These are phyloP conservation scores for Rhopilema esculentum DNA, from an alignment of 30 jellyfish, hydroid and myxozoan species.

Conservation along the genomic window DNA sequence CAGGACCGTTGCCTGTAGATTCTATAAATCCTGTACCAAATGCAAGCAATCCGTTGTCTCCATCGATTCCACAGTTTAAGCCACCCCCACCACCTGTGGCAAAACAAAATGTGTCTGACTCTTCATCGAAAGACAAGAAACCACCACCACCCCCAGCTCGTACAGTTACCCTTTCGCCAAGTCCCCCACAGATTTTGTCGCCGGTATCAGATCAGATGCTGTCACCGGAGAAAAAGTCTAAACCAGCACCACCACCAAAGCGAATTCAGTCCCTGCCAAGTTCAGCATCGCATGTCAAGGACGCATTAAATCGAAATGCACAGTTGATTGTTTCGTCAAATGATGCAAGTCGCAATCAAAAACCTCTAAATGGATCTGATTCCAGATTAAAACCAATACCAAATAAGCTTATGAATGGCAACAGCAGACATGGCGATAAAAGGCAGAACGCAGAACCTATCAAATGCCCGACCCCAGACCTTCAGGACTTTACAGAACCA, in stretches of 20 bases:
- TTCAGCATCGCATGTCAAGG: constrained; percentile 39
- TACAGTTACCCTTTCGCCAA: constrained; percentile 28
- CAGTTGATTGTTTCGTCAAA: not conserved
- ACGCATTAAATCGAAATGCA: not conserved
- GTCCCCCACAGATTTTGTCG: constrained; percentile 44
- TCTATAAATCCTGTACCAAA: not conserved
- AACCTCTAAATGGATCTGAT: not conserved
- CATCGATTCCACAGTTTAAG: constrained; percentile 35
- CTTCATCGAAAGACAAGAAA: not conserved
- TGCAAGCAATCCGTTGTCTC: constrained; percentile 1
- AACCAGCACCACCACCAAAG: constrained; percentile 74
- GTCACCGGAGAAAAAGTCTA: not conserved
- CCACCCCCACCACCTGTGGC: constrained; percentile 64
- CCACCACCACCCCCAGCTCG: constrained; percentile 53
- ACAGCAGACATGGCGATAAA: not conserved
- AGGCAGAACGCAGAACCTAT: not conserved
- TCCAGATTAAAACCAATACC: not conserved
- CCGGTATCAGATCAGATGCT: not conserved
- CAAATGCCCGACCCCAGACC: constrained; percentile 57
- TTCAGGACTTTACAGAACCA: constrained; percentile 15
- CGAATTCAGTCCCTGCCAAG: constrained; percentile 48
- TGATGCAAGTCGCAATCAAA: not conserved
- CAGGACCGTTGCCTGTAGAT: not conserved
- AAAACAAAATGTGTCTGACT: not conserved
- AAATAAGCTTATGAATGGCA: not conserved